Evolutionary conservation across 92 coral and sea anemone species (phyloP).

Genomic region (Zoanthus gigantus): DNA sequence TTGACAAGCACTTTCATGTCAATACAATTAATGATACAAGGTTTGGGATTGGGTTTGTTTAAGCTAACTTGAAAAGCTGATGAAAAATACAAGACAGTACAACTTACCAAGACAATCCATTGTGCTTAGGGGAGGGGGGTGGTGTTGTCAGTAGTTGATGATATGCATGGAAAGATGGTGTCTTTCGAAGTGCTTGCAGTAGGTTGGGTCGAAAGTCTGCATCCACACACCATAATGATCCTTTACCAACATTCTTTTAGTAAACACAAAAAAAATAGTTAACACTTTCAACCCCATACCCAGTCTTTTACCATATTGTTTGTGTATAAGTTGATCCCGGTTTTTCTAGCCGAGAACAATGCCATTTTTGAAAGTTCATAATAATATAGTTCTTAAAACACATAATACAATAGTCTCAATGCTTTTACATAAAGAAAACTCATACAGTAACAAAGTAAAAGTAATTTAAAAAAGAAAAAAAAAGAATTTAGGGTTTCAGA

Average conservation of each 20-base stretch:
- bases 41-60: too few species aligned
- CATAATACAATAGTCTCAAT: too few species aligned
- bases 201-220: constrained; percentile 94
- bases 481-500: too few species aligned
- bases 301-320: too few species aligned
- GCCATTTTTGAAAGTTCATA: too few species aligned
- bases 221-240: constrained; percentile 98
- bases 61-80: background rate
- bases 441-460: too few species aligned
- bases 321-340: too few species aligned
- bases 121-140: constrained; percentile 94
- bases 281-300: background rate
- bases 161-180: constrained; percentile 92
- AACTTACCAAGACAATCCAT: constrained; percentile 61
- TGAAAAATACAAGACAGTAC: background rate
- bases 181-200: constrained; percentile 93
- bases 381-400: too few species aligned
- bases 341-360: background rate
- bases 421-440: too few species aligned
- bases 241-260: constrained; percentile 96
- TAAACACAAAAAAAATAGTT: constrained; percentile 31
- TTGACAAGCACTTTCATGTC: too few species aligned
- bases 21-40: too few species aligned
- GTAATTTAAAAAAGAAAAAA: too few species aligned
- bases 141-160: constrained; percentile 95